Evolutionary conservation across 2,888 invertebrate genomes (phyloP), one percentile per base, ranked within the genome.

Genomic region (Encarsia formosa): DNA sequence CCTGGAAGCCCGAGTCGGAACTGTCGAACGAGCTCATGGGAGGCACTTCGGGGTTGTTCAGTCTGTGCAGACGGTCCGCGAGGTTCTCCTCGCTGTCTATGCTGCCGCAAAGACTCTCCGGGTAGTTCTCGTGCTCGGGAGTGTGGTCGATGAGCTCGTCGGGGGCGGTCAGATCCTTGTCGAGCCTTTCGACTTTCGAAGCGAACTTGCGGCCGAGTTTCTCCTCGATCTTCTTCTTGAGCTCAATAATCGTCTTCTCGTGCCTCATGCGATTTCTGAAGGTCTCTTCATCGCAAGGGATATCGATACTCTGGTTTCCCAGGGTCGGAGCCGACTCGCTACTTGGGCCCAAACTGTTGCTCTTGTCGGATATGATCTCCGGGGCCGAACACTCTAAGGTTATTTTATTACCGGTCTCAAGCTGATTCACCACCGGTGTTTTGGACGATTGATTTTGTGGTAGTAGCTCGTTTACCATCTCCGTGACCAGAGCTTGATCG

Each of bases 31-130:
- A 35, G n/a, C 37, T 34, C 13, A 49, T 11, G 1, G 48, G 29
- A 2, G 49, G 29, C 16, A 24, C 37, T 4, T 50, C n/a, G 6
- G 38, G 15, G 5, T 13, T 23, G 11, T 26, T 34, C 6, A 49
- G 34, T 4, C 38, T 8, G 4, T 34, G 24, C 5, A 52, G 38
- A 1, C 43, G 18, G 15, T 46, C 49, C 3, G 46, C 42, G 9
- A 47, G 39, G 38, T 49, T 56, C 16, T 56, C 49, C 5, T 56
- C 49, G 29, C 48, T 55, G 4, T 55, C 54, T 5, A 18, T 9
- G 9, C 18, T 23, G 2, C 52, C 55, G 2, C 42, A 46, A 4
- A 45, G 11, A 32, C 34, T 34, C 2, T 41, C 46, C 3, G 16
- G 9, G 9, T 38, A 37, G 5, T n/a, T 31, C 9, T 46, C 46